phyloP scores from a whole-genome alignment of 2,888 invertebrate species.

The Neelides folsomi region DNA sequence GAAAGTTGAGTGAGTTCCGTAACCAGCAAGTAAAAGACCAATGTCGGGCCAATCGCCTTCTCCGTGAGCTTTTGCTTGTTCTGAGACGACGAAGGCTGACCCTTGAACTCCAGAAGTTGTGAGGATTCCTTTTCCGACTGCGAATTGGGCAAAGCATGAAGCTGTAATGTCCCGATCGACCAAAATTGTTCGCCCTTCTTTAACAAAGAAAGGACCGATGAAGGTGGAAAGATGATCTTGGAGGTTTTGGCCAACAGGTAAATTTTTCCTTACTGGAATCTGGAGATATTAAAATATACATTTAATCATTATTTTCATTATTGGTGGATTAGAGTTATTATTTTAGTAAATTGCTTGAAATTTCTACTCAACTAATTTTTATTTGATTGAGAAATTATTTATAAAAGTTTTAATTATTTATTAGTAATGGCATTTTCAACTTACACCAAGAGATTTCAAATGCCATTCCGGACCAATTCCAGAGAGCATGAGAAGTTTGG shows the following conservation, averaged over 20 bases:
- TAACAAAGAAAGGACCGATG: slow-evolving; percentile 25
- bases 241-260: slow-evolving; percentile 15
- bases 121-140: slow-evolving; percentile 16
- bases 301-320: too few species aligned
- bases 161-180: slow-evolving; percentile 20
- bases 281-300: too few species aligned
- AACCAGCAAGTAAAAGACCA: slow-evolving; percentile 14
- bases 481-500: slow-evolving; percentile 20
- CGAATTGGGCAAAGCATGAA: slow-evolving; percentile 11
- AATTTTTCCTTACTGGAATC: slow-evolving; percentile 15
- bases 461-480: slow-evolving; percentile 23
- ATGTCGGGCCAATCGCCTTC: slow-evolving; percentile 22
- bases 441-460: slow-evolving; percentile 15
- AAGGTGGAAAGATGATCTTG: slow-evolving; percentile 22
- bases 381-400: not conserved
- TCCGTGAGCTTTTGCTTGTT: slow-evolving; percentile 16
- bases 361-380: not conserved
- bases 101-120: slow-evolving; percentile 14
- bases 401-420: not conserved
- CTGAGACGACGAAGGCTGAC: slow-evolving; percentile 16
- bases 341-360: not conserved
- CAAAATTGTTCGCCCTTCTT: slow-evolving; percentile 10
- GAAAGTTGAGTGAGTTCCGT: slow-evolving; percentile 13
- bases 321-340: not conserved
- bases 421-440: not conserved